A percentile compares a stretch with the other conserved stretches of the same genome.
Evolutionary conservation across 2,888 invertebrate species (phyloP).

Genomic region (Syrista parreyssii): DNA sequence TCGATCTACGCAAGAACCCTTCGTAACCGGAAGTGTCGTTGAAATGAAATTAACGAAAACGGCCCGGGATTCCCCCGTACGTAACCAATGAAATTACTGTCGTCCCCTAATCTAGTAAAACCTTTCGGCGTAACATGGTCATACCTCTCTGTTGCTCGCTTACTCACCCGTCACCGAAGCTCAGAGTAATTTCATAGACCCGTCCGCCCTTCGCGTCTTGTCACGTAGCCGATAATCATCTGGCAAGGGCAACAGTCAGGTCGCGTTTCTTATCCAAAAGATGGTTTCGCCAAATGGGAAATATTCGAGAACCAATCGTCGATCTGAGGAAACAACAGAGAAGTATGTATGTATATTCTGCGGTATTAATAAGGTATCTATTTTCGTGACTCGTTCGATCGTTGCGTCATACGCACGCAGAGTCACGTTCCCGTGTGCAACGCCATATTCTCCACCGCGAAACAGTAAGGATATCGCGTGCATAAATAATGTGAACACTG

Average conservation of each 20-base stretch:
- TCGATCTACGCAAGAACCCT: not conserved
- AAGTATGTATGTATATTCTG: not conserved
- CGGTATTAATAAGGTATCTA: not conserved
- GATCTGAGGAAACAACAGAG: not conserved
- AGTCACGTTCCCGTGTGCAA: not conserved
- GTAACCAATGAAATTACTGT: conserved; percentile 6
- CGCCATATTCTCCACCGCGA: not conserved
- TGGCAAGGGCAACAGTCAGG: not conserved
- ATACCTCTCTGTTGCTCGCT: not conserved
- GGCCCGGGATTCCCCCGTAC: not conserved
- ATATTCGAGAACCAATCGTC: not conserved
- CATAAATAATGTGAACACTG: not conserved
- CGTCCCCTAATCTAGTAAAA: not conserved
- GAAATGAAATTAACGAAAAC: not conserved
- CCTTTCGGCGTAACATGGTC: not conserved
- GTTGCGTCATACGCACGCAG: not conserved
- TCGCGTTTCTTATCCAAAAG: not conserved
- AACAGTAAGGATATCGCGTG: not conserved
- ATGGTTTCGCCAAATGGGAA: not conserved
- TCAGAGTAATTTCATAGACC: not conserved
- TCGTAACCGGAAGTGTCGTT: not conserved
- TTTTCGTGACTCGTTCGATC: not conserved
- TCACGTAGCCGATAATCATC: not conserved
- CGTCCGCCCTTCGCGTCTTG: not conserved
- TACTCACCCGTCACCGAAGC: not conserved